phyloP scores from a whole-genome alignment of 1,140 invertebrate species.

The Drosophila melanica region DNA sequence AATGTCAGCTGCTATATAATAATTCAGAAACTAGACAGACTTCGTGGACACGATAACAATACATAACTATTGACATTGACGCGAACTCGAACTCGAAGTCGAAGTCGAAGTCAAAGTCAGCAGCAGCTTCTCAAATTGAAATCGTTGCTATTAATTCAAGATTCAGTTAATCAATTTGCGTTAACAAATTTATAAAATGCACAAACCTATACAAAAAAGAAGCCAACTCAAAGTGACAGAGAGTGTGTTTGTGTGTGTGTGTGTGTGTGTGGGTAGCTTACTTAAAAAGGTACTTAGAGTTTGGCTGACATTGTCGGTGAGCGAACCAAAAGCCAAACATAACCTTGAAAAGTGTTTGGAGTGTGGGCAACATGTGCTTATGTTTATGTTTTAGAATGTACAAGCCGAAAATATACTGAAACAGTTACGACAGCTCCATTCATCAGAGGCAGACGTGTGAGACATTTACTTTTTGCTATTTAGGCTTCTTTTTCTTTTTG shows the following conservation, averaged over 20 bases:
- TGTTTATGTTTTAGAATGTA: constrained; percentile 27
- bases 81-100: constrained; percentile 37
- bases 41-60: constrained; percentile 30
- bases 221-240: neutral
- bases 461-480: neutral
- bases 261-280: constrained; percentile 13
- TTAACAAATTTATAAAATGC: constrained; percentile 15
- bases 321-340: constrained; percentile 57
- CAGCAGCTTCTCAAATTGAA: constrained; percentile 16
- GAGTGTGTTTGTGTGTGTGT: neutral
- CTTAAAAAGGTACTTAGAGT: constrained; percentile 28
- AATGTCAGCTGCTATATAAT: constrained; percentile 70
- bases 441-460: constrained; percentile 5
- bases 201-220: neutral
- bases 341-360: constrained; percentile 69
- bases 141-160: constrained; percentile 56
- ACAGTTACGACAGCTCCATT: constrained; percentile 38
- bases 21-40: constrained; percentile 51
- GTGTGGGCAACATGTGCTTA: constrained; percentile 52
- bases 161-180: constrained; percentile 22
- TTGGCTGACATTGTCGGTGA: constrained; percentile 31
- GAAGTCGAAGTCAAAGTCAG: constrained; percentile 4
- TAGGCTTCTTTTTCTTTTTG: neutral
- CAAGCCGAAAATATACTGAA: constrained; percentile 64
- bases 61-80: constrained; percentile 51